A percentile compares a stretch with the other conserved stretches of the same genome.
Evolutionary conservation across 1,140 invertebrate genomes (phyloP).

Genomic region (Orchesella cincta): DNA sequence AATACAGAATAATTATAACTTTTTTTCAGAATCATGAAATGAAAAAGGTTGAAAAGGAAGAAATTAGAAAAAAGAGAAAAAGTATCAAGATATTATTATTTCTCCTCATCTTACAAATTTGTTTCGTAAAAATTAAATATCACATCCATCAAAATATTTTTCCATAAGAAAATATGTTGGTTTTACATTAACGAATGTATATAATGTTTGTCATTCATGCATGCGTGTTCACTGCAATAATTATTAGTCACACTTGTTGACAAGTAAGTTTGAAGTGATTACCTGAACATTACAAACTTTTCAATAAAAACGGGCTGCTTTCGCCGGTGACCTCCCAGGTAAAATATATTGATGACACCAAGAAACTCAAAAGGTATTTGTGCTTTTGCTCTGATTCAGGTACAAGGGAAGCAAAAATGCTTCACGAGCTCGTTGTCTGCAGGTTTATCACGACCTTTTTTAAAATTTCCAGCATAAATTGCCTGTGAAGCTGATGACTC

Average conservation of each 20-base stretch:
- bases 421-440: too few relatives aligned
- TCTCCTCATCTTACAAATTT: background rate
- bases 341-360: background rate
- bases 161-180: background rate
- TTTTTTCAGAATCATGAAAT: background rate
- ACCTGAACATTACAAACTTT: constrained; percentile 21
- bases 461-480: too few relatives aligned
- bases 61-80: background rate
- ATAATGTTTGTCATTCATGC: background rate
- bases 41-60: background rate
- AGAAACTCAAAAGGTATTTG: too few relatives aligned
- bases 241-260: background rate
- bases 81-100: background rate
- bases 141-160: background rate
- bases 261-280: background rate
- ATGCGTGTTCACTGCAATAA: background rate
- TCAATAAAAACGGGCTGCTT: constrained; percentile 4
- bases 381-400: too few relatives aligned
- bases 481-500: too few relatives aligned
- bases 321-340: background rate
- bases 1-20: background rate
- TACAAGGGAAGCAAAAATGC: too few relatives aligned
- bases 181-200: background rate
- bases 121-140: too few relatives aligned
- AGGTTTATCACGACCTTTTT: too few relatives aligned